Evolutionary conservation across 2,797 vertebrate species (phyloP).

Genomic region (Scyliorhinus canicula): DNA sequence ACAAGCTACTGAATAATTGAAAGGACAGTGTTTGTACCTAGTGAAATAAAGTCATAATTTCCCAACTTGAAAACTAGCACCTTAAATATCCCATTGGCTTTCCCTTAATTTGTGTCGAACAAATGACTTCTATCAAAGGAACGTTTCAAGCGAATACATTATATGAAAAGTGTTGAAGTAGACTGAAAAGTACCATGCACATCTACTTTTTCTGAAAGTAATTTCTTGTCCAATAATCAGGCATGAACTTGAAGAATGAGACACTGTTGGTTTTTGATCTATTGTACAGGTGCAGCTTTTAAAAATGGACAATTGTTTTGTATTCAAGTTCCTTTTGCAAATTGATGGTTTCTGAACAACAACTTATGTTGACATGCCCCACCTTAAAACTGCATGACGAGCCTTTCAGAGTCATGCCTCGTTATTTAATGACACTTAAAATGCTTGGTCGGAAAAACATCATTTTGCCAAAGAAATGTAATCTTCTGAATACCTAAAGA

Average conservation of each 20-base stretch:
- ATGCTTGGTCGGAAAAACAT: not conserved
- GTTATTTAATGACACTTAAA: not conserved
- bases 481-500: not conserved
- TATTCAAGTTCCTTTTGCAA: not conserved
- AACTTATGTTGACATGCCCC: not conserved
- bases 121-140: constrained; percentile 11
- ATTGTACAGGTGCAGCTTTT: constrained; percentile 22
- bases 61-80: not conserved
- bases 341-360: not conserved
- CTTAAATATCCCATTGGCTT: not conserved
- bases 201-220: not conserved
- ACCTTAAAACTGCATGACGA: not conserved
- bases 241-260: constrained; percentile 9
- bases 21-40: not conserved
- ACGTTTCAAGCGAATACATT: not conserved
- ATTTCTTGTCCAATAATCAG: constrained; percentile 21
- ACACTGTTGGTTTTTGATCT: constrained; percentile 11
- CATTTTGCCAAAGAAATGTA: not conserved
- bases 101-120: not conserved
- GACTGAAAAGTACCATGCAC: not conserved
- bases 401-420: not conserved
- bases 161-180: constrained; percentile 8
- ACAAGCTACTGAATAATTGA: not conserved
- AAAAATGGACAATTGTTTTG: not conserved
- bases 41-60: not conserved